These are phyloP conservation scores for Oenanthe oenanthe DNA, from an alignment of 2,113 vertebrate genomes.

Conservation along the genomic window DNA sequence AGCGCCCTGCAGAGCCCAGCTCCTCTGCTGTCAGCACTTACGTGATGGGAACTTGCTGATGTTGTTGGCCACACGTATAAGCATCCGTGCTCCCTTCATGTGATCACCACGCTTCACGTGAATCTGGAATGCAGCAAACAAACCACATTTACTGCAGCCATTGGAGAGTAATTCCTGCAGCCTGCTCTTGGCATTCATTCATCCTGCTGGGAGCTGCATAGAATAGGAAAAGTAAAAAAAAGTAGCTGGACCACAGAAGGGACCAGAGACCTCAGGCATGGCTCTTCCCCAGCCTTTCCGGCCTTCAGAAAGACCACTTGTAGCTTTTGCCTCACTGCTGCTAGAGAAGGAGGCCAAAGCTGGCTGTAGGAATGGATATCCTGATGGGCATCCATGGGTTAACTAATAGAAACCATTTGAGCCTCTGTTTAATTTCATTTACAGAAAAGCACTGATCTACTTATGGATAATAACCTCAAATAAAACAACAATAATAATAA, in stretches of 20 bases:
- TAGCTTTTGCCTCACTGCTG: not conserved
- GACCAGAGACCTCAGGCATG: fast-evolving
- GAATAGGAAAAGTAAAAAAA: too few relatives aligned
- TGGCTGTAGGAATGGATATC: not conserved
- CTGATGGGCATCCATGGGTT: not conserved
- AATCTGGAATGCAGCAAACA: constrained; percentile 75
- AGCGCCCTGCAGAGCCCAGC: not conserved
- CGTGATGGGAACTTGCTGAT: constrained; percentile 97
- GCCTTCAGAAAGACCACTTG: not conserved
- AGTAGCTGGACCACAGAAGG: not conserved
- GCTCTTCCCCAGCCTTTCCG: not conserved
- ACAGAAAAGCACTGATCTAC: not conserved
- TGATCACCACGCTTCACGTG: constrained; percentile 94
- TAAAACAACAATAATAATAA: not conserved
- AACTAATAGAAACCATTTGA: not conserved
- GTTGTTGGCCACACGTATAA: constrained; percentile 96
- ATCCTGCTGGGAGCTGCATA: not conserved
- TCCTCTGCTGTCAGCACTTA: constrained; percentile 74
- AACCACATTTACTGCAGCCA: not conserved
- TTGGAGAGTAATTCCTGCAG: not conserved
- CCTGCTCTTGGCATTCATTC: not conserved
- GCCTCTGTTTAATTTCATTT: not conserved
- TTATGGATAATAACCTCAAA: not conserved
- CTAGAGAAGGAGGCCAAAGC: not conserved
- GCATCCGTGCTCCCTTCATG: constrained; percentile 93